phyloP scores from a whole-genome alignment of 2,797 vertebrate species.

The Morelia viridis region DNA sequence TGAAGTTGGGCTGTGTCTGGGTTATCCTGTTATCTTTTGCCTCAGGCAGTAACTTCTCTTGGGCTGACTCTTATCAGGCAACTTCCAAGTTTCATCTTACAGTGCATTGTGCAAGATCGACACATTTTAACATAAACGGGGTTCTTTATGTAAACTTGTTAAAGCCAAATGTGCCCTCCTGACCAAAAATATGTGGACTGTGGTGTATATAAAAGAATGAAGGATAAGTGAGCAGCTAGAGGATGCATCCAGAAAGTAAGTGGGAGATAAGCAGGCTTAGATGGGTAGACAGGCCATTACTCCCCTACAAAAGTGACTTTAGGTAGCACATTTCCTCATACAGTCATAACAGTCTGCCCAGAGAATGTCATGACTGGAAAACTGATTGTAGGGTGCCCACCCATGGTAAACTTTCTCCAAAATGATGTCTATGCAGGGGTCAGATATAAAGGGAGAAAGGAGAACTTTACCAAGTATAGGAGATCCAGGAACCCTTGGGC shows the following conservation, averaged over 20 bases:
- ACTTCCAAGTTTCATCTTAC: background rate
- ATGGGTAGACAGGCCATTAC: background rate
- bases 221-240: background rate
- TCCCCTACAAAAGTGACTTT: background rate
- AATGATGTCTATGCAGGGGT: background rate
- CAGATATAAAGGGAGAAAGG: background rate
- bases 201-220: background rate
- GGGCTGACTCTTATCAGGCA: background rate
- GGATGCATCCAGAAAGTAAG: background rate
- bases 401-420: background rate
- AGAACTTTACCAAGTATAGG: background rate
- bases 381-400: background rate
- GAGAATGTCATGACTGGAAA: background rate
- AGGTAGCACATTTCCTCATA: background rate
- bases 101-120: background rate
- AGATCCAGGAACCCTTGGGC: background rate
- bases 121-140: background rate
- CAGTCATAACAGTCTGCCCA: background rate
- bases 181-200: background rate
- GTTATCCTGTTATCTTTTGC: background rate
- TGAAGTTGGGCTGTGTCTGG: background rate
- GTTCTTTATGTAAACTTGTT: background rate
- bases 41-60: background rate
- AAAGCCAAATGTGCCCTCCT: background rate
- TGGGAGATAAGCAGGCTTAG: background rate